Evolutionary conservation across 2,113 vertebrate genomes (phyloP), one percentile per base, ranked within the genome.

Genomic region (Lethenteron reissneri): DNA sequence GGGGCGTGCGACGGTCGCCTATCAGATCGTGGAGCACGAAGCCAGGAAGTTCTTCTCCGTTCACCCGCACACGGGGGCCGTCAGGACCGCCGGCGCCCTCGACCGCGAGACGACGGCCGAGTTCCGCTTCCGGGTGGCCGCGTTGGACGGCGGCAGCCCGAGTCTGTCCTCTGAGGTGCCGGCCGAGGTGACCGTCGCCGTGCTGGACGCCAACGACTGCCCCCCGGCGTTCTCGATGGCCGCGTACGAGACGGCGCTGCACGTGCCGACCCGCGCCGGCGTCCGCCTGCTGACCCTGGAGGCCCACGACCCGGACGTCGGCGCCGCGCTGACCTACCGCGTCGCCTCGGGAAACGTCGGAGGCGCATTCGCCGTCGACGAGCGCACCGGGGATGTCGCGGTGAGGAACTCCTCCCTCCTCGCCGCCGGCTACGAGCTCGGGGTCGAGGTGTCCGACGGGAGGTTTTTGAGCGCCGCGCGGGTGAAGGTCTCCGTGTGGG

Each of bases 171-270:
- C 17, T 19, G 17, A 19, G 17, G 17, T 19, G 17, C 17, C 17
- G 17, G 17, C 17, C 17, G 17, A 19, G 17, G 17, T 99, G 62
- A 89, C 80, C 11, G 84, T 99, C 72, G 85, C 89, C 75, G 88
- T 97, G 19, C 86, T 81, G 19, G 92, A 99, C 78, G 85, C 88
- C 73, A 99, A 99, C 71, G 94, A 99, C 76, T 95, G 89, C 64
- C 88, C 90, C 1, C 94, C 94, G 56, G 75, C 79, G 64, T 99
- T 99, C 75, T 88, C 80, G 59, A 88, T 91, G 76, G 83, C 83
- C 0, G 78, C 84, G 10, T 96, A 92, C 79, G 89, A 95, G 80
- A 82, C 90, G 1, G 76, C 90, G 13, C 77, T 99, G 72, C 85
- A 85, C 76, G 83, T 96, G 70, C 87, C 81, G 64, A 92, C 92